Evolutionary conservation across 2,797 vertebrate species (phyloP).

Genomic region (Poeciliopsis presidionis): DNA sequence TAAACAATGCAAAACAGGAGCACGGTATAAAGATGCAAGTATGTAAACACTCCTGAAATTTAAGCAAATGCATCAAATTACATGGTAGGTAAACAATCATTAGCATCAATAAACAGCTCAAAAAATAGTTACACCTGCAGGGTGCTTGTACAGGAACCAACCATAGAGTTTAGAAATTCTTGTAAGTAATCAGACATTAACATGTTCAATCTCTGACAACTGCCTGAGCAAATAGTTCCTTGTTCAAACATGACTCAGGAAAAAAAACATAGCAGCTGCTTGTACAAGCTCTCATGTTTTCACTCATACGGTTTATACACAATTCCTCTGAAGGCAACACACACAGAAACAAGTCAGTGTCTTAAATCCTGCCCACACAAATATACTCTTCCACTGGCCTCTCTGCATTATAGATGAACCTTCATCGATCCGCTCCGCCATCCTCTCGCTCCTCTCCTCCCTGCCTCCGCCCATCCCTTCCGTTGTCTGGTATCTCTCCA

Average conservation of each 20-base stretch:
- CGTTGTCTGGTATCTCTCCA: constrained; percentile 48
- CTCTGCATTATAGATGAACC: constrained; percentile 78
- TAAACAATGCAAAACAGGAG: neutral
- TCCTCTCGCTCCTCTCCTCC: neutral
- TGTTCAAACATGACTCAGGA: constrained; percentile 37
- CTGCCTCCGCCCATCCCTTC: constrained; percentile 27
- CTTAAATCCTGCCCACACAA: constrained; percentile 58
- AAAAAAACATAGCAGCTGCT: constrained; percentile 33
- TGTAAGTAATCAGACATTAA: constrained; percentile 28
- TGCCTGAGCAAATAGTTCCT: constrained; percentile 11
- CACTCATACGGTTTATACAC: constrained; percentile 40
- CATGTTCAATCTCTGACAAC: constrained; percentile 28
- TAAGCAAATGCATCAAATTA: constrained; percentile 9
- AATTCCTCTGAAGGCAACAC: constrained; percentile 16
- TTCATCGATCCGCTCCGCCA: constrained; percentile 60
- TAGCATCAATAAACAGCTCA: constrained; percentile 1
- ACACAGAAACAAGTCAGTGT: constrained; percentile 31
- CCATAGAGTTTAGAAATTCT: constrained; percentile 8
- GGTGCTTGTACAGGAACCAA: constrained; percentile 7
- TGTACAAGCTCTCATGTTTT: constrained; percentile 36
- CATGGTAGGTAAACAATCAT: constrained; percentile 4
- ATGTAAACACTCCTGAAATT: constrained; percentile 1
- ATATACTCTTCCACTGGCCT: constrained; percentile 50
- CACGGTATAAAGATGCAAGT: neutral
- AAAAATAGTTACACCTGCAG: neutral